Evolutionary conservation across 2,113 vertebrate genomes (phyloP).

Genomic region (Leucopsar rothschildi): DNA sequence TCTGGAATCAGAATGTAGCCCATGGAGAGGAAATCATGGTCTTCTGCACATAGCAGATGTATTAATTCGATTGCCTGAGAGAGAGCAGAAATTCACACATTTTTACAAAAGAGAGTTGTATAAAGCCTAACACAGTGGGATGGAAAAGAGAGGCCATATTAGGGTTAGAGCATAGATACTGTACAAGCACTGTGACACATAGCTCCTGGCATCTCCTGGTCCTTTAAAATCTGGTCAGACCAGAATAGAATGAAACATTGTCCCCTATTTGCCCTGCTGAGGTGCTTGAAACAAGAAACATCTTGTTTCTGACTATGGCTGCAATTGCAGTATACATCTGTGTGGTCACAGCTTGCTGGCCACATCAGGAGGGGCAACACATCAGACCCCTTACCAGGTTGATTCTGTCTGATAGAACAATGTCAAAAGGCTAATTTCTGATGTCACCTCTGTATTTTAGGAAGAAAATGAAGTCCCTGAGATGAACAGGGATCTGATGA

Average conservation of each 20-base stretch:
- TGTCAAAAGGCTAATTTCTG: background rate
- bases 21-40: background rate
- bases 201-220: background rate
- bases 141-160: background rate
- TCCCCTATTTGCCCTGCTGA: background rate
- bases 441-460: background rate
- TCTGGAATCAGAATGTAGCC: background rate
- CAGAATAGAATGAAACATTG: background rate
- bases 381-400: background rate
- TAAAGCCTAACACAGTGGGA: background rate
- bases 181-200: background rate
- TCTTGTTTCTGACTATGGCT: background rate
- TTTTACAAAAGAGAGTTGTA: background rate
- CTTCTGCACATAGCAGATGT: background rate
- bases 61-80: background rate
- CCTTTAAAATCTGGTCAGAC: background rate
- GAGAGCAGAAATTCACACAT: background rate
- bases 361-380: background rate
- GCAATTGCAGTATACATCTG: background rate
- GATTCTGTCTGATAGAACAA: background rate
- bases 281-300: background rate
- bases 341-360: background rate
- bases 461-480: background rate
- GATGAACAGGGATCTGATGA: background rate
- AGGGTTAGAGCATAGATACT: background rate